Evolutionary conservation across 2,797 vertebrate genomes (phyloP).

Genomic region (Pseudopleuronectes americanus): DNA sequence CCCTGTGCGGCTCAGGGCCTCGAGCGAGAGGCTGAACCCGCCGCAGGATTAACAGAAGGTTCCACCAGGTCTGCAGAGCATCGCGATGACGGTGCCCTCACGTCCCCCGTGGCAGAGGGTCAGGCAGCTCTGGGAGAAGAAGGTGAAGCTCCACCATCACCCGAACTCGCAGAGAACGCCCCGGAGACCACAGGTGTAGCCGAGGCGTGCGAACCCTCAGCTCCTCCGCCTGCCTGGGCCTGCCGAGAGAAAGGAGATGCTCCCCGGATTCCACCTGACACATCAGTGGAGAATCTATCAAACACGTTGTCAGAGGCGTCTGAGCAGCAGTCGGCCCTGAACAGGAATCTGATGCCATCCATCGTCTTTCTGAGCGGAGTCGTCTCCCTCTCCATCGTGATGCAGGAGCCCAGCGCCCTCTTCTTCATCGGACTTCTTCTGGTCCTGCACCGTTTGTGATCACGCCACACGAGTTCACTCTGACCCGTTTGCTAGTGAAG

Average conservation of each 20-base stretch:
- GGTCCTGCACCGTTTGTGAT: constrained; percentile 69
- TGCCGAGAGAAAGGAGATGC: constrained; percentile 36
- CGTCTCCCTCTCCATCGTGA: constrained; percentile 69
- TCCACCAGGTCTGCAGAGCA: constrained; percentile 29
- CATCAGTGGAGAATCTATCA: constrained; percentile 39
- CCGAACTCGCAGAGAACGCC: constrained; percentile 43
- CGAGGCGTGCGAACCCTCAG: constrained; percentile 21
- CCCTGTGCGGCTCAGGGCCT: constrained; percentile 30
- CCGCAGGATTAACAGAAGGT: constrained; percentile 39
- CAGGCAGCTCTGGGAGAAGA: constrained; percentile 32
- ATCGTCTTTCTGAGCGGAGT: constrained; percentile 69
- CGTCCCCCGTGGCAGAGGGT: constrained; percentile 35
- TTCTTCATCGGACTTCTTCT: constrained; percentile 75
- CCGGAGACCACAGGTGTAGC: constrained; percentile 36
- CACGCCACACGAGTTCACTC: constrained; percentile 10
- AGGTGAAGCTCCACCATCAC: constrained; percentile 37
- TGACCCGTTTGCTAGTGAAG: constrained; percentile 49
- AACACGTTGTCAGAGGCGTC: constrained; percentile 30
- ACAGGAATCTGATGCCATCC: constrained; percentile 63
- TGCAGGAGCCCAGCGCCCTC: constrained; percentile 72
- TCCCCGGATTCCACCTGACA: constrained; percentile 39
- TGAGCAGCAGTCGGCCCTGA: constrained; percentile 24
- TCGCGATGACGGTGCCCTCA: constrained; percentile 7
- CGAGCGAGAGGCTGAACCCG: constrained; percentile 36
- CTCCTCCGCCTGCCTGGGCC: constrained; percentile 27